Evolutionary conservation across 2,888 invertebrate species (phyloP).

Genomic region (Copidosoma aretas): DNA sequence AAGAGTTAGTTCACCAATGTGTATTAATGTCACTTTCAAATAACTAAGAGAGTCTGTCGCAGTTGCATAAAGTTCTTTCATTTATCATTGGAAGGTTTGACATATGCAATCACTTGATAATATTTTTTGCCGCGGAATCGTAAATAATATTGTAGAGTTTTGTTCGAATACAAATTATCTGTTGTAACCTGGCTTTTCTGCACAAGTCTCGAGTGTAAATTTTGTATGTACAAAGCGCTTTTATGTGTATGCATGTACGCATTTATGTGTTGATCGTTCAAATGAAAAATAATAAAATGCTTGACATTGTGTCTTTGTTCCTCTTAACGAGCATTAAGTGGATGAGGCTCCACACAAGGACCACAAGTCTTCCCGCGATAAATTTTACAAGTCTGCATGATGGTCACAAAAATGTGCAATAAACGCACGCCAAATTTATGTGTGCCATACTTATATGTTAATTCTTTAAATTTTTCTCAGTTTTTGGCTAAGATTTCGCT

Average conservation of each 20-base stretch:
- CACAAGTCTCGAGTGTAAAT: slow-evolving; percentile 20
- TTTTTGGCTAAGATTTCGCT: slow-evolving; percentile 40
- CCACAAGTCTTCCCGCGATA: slow-evolving; percentile 39
- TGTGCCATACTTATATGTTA: slow-evolving; percentile 52
- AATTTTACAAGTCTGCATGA: slow-evolving; percentile 36
- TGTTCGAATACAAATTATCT: too few relatives aligned
- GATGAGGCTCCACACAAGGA: slow-evolving; percentile 14
- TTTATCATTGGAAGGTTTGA: too few relatives aligned
- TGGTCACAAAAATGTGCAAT: slow-evolving; percentile 34
- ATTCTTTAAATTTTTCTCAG: slow-evolving; percentile 28
- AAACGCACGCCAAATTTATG: slow-evolving; percentile 49
- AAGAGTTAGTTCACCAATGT: too few relatives aligned
- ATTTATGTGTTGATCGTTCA: slow-evolving; percentile 30
- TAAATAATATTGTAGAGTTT: too few relatives aligned
- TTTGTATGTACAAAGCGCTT: slow-evolving; percentile 26
- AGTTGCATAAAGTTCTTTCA: too few relatives aligned
- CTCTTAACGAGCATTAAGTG: slow-evolving; percentile 21
- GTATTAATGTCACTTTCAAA: too few relatives aligned
- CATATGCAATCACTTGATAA: too few relatives aligned
- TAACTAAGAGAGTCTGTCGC: too few relatives aligned
- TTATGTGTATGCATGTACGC: slow-evolving; percentile 31
- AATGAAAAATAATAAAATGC: slow-evolving; percentile 14
- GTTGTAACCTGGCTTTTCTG: slow-evolving; percentile 31
- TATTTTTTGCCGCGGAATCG: too few relatives aligned
- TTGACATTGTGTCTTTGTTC: slow-evolving; percentile 22